Percentiles rank a stretch among this genome's conserved stretches.
These are phyloP conservation scores for Percopsis omiscomaycus DNA, from an alignment of 2,797 vertebrate genomes.

Conservation along the genomic window DNA sequence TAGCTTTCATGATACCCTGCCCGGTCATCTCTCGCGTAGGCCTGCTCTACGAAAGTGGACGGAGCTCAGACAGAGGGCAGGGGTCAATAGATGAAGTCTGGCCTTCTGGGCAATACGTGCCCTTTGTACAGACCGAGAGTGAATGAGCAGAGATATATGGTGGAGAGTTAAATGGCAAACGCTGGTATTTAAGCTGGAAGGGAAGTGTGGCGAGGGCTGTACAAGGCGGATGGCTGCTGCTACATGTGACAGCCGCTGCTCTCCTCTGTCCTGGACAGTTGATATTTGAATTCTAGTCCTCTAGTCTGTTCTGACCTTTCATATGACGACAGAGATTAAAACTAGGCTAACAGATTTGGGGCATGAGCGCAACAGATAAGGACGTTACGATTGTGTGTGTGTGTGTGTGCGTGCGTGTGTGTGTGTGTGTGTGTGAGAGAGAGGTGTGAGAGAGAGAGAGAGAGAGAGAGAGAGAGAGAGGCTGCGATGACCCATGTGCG, in stretches of 20 bases:
- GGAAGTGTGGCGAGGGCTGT: slow-evolving; percentile 21
- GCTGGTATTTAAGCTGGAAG: slow-evolving; percentile 44
- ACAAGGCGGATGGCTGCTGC: slow-evolving; percentile 9
- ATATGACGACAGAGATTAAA: slow-evolving; percentile 34
- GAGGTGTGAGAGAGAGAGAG: slow-evolving; percentile 8
- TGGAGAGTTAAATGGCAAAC: slow-evolving; percentile 35
- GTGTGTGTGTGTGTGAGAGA: slow-evolving; percentile 16
- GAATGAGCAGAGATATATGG: slow-evolving; percentile 11
- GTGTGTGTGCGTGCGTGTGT: slow-evolving; percentile 3
- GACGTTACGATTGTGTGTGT: slow-evolving; percentile 3
- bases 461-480: too few species aligned
- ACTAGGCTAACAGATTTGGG: slow-evolving; percentile 33
- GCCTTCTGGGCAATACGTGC: slow-evolving; percentile 17
- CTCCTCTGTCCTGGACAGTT: slow-evolving; percentile 26
- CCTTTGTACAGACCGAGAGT: slow-evolving; percentile 24
- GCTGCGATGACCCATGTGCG: background rate
- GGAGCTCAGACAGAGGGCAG: slow-evolving; percentile 19
- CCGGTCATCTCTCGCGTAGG: background rate
- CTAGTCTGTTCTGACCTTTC: slow-evolving; percentile 44
- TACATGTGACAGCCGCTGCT: slow-evolving; percentile 27
- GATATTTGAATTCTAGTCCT: slow-evolving; percentile 45
- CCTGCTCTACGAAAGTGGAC: background rate
- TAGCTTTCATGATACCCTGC: background rate
- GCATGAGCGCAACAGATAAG: slow-evolving; percentile 24
- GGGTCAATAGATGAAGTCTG: slow-evolving; percentile 19